Base-by-base conservation (phyloP, 2,888 invertebrate genomes). In the Leptothorax acervorum region DNA sequence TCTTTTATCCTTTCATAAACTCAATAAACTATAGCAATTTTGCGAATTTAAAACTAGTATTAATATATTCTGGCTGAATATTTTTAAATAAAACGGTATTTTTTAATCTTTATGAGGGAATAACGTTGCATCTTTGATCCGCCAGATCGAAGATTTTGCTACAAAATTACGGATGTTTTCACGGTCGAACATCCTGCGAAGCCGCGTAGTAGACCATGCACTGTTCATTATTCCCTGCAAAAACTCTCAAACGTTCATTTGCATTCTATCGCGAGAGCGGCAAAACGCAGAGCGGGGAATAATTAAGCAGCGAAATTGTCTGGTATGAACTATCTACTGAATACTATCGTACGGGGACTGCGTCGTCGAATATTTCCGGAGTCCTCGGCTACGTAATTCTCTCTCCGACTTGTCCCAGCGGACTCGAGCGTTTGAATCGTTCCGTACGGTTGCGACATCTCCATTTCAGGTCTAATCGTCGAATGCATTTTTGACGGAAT, bases 261-360 rank as follows among this genome's bases (percentile, higher is more conserved):
- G 60, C 79, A 81, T 81, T 81, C 79, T 71, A 81, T 81, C 79
- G 71, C 79, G 48, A 60, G 60, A n/a, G 60, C 79, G 60, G 39
- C 79, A 81, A 81, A 81, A 81, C 79, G 71, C 48, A 60, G 79
- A 48, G 60, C 60, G 71, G 60, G 39, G 79, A 81, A 81, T 81
- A 81, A 81, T 81, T 81, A 81, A 81, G 79, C 71, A 79, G 79
- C 71, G 79, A 71, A 81, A 81, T 81, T 81, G 79, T 71, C 79
- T 81, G 79, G 79, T 71, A 71, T 71, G 73, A 81, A 71, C 79
- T 60, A 81, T 81, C 79, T 71, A 71, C 73, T 81, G 79, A 81
- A 71, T 81, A 71, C 60, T 68, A 57, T 68, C 70, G 71, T 42
- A 39, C 73, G 35, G 51, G 71, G 12, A 51, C 28, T 35, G 48